Percentiles rank a stretch among this genome's conserved stretches.
Conservation (phyloP, 2,797 vertebrate species). For the Apodemus agrarius region DNA sequence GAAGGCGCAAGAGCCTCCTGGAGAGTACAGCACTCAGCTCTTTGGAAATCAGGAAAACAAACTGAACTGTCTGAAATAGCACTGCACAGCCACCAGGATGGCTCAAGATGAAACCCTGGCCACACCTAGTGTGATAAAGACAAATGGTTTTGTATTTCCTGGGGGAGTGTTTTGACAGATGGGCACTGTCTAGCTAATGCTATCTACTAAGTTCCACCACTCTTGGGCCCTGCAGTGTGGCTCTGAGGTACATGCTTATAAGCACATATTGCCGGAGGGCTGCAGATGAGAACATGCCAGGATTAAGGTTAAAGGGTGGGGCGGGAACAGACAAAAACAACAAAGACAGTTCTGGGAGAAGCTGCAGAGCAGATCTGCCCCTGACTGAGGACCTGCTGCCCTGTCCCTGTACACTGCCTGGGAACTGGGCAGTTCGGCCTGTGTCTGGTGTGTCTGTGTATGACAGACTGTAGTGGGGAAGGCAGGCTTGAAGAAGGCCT, state of each 20-base stretch:
- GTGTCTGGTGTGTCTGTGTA: background rate
- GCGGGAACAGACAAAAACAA: background rate
- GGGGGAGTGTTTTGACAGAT: background rate
- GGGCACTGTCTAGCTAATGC: background rate
- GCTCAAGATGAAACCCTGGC: background rate
- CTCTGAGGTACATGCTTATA: background rate
- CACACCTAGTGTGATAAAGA: background rate
- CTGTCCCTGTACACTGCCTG: background rate
- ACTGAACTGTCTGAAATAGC: background rate
- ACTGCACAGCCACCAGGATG: background rate
- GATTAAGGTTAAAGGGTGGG: no score
- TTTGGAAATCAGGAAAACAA: background rate
- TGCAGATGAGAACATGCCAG: background rate
- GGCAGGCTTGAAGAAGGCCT: background rate
- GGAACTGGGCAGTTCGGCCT: background rate
- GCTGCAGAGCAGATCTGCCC: background rate
- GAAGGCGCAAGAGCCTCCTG: background rate
- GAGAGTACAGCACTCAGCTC: background rate
- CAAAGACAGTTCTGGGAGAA: background rate
- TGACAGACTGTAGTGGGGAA: background rate
- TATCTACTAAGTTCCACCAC: background rate
- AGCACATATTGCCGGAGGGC: accelerated
- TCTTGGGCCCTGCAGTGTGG: background rate
- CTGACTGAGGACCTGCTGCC: background rate
- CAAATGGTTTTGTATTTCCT: background rate